Evolutionary conservation across 2,888 invertebrate species (phyloP).

Genomic region (Pegoplata infirma): DNA sequence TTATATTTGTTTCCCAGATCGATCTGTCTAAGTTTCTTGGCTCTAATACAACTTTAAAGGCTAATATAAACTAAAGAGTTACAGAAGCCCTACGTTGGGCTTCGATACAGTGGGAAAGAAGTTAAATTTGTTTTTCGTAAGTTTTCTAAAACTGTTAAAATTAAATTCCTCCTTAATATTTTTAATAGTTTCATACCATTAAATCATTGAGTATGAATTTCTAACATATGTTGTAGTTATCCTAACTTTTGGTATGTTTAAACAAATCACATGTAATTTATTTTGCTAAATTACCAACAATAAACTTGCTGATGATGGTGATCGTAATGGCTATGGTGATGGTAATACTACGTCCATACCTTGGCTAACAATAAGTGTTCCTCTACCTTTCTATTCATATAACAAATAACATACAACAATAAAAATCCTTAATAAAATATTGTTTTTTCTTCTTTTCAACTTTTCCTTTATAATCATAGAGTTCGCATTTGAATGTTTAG

Average conservation of each 20-base stretch:
- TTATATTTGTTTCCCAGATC: too few relatives aligned
- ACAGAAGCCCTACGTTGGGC: too few relatives aligned
- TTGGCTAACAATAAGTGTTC: not conserved
- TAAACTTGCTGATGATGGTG: constrained; percentile 16
- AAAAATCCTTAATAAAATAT: constrained; percentile 23
- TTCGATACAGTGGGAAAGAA: too few relatives aligned
- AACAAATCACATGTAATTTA: constrained; percentile 46
- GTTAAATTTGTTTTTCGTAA: too few relatives aligned
- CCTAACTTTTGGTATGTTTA: constrained; percentile 6
- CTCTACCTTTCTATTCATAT: not conserved
- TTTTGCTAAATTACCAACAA: constrained; percentile 36
- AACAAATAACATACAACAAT: not conserved
- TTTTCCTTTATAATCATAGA: not conserved
- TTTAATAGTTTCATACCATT: not conserved
- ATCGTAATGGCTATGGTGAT: not conserved
- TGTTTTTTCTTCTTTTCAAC: not conserved
- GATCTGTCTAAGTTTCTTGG: too few relatives aligned
- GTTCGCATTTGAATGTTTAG: not conserved
- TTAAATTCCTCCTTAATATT: not conserved
- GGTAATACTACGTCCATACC: not conserved
- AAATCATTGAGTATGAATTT: not conserved
- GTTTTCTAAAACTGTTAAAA: not conserved
- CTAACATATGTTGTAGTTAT: not conserved
- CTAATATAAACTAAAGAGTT: too few relatives aligned
- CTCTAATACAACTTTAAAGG: too few relatives aligned